These are phyloP conservation scores for Elaphurus davidianus DNA, from an alignment of 2,113 vertebrate species.

Conservation along the genomic window DNA sequence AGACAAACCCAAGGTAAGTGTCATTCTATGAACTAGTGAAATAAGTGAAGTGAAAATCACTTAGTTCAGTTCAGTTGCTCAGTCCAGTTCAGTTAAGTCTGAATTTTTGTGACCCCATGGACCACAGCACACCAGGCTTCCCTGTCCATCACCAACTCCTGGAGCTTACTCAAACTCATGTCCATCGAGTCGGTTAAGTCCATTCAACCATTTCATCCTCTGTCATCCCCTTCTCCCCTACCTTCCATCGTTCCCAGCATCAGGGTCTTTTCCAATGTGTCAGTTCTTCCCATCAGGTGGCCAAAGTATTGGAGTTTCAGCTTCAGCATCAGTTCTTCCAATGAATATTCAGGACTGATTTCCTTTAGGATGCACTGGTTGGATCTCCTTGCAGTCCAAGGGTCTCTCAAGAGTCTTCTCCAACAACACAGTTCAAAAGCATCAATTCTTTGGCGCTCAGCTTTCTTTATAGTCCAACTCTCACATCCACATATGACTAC, in stretches of 20 bases:
- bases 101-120: neutral
- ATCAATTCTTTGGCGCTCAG: accelerated
- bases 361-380: neutral
- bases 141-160: neutral
- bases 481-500: neutral
- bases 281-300: neutral
- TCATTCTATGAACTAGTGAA: neutral
- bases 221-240: accelerated
- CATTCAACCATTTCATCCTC: neutral
- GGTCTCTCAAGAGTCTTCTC: neutral
- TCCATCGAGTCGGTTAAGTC: neutral
- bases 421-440: neutral
- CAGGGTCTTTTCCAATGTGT: neutral
- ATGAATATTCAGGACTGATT: neutral
- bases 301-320: neutral
- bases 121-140: neutral
- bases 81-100: neutral
- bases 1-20: neutral
- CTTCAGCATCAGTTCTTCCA: neutral
- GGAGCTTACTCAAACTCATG: neutral
- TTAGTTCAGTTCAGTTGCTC: neutral
- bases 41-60: neutral
- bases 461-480: neutral
- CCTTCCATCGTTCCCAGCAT: neutral
- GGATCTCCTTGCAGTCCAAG: neutral